Evolutionary conservation across 2,797 vertebrate species (phyloP), one percentile per base, ranked within the genome.

Genomic region (Sebastes alutus): DNA sequence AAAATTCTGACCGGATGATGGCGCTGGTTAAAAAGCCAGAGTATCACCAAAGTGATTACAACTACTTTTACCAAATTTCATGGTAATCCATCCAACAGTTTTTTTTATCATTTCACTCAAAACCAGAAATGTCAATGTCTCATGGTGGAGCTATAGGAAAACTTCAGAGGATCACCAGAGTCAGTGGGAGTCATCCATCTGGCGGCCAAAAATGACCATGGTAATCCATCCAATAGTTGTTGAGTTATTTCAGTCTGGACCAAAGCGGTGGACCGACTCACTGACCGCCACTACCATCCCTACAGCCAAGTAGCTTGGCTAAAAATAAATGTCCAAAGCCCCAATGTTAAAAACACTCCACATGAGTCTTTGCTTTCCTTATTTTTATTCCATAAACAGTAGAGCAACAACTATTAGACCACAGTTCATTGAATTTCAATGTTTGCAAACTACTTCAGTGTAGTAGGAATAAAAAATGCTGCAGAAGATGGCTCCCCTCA

Each of bases 351-450:
- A 66, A 65, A n/a, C 14, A 38, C 46, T 10, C 22, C 25, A 22
- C 32, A 52, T 16, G 20, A 67, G 49, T 27, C 32, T 63, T 35
- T 59, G 12, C n/a, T 77, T 32, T 54, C 22, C 42, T 8, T 30
- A 7, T 22, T 63, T 72, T 30, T 6, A 79, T 55, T 75, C 59
- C 13, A 38, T 49, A 9, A 52, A 46, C 38, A 52, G 23, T 4
- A 14, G 55, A 75, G 55, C 63, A 59, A 18, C 62, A 35, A 25
- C 33, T 65, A 55, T 29, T 46, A 35, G 25, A 64, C 30, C 22
- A 35, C 7, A 74, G 12, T 67, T 82, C 30, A 72, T 20, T 65
- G 54, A 69, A 82, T 80, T 61, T 54, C 46, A 72, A 3, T 66
- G 58, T 54, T 55, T 77, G 13, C 65, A 61, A 77, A 60, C 56